Percentiles rank a stretch among this genome's conserved stretches.
Conservation (phyloP, 2,888 invertebrate species). For the Stratiomys singularior region DNA sequence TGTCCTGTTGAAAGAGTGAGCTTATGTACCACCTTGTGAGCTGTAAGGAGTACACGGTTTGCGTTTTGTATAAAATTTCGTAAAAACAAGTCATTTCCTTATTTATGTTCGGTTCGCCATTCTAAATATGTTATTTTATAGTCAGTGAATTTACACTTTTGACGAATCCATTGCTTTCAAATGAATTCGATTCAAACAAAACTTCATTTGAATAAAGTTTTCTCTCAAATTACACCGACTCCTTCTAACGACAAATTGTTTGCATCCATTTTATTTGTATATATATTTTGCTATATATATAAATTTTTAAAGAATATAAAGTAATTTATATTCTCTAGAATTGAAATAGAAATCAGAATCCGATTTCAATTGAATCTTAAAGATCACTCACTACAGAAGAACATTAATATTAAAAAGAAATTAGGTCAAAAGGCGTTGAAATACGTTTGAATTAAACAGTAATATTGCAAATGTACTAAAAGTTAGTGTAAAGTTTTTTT, state of each 20-base stretch:
- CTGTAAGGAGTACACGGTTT: background rate
- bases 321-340: conserved; percentile 17
- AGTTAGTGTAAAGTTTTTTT: conserved; percentile 8
- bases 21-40: background rate
- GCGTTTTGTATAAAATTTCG: background rate
- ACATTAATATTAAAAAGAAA: too few relatives aligned
- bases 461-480: conserved; percentile 35
- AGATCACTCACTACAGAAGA: background rate
- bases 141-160: background rate
- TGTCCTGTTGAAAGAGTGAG: too few relatives aligned
- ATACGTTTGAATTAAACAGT: conserved; percentile 11
- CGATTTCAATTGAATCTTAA: background rate
- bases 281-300: background rate
- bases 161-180: background rate
- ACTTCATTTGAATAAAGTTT: too few relatives aligned
- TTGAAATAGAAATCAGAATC: conserved; percentile 9
- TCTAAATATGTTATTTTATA: too few relatives aligned
- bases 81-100: background rate
- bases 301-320: background rate
- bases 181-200: background rate
- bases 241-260: background rate
- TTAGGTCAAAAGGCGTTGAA: background rate
- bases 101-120: background rate
- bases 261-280: background rate
- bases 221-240: background rate